Conservation (phyloP, 2,888 invertebrate species). For the Aromia moschata region DNA sequence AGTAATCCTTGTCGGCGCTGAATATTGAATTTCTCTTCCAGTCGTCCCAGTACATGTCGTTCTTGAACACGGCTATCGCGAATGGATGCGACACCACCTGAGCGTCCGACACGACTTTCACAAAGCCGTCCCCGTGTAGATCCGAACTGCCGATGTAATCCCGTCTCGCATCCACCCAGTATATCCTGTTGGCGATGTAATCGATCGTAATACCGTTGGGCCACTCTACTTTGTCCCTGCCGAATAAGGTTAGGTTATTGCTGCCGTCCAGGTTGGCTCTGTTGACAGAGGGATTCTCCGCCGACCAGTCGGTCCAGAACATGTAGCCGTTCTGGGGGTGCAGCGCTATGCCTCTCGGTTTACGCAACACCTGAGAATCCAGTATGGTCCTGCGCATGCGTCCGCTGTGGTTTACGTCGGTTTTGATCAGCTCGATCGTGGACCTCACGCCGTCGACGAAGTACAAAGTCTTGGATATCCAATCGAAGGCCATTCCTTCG, state of each 20-base stretch:
- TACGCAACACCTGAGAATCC: slow-evolving; percentile 67
- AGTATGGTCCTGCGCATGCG: slow-evolving; percentile 82
- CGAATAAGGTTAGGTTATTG: slow-evolving; percentile 72
- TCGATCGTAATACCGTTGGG: slow-evolving; percentile 90
- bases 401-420: slow-evolving; percentile 70
- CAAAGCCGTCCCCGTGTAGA: slow-evolving; percentile 63
- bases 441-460: slow-evolving; percentile 85
- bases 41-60: slow-evolving; percentile 90
- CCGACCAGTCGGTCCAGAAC: slow-evolving; percentile 92
- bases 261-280: slow-evolving; percentile 83
- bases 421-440: slow-evolving; percentile 83
- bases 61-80: slow-evolving; percentile 85
- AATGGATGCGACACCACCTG: slow-evolving; percentile 83
- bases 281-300: slow-evolving; percentile 78
- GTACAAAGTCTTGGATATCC: slow-evolving; percentile 86
- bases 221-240: slow-evolving; percentile 77
- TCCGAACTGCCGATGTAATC: slow-evolving; percentile 80
- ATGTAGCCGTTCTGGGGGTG: slow-evolving; percentile 83
- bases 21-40: slow-evolving; percentile 84
- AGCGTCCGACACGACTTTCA: slow-evolving; percentile 69
- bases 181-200: slow-evolving; percentile 78
- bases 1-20: slow-evolving; percentile 81
- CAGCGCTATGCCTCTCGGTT: slow-evolving; percentile 73
- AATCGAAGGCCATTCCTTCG: slow-evolving; percentile 90
- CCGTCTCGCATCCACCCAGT: slow-evolving; percentile 87